Evolutionary conservation across 2,113 vertebrate species (phyloP).

Genomic region (Ceuthmochares aereus): DNA sequence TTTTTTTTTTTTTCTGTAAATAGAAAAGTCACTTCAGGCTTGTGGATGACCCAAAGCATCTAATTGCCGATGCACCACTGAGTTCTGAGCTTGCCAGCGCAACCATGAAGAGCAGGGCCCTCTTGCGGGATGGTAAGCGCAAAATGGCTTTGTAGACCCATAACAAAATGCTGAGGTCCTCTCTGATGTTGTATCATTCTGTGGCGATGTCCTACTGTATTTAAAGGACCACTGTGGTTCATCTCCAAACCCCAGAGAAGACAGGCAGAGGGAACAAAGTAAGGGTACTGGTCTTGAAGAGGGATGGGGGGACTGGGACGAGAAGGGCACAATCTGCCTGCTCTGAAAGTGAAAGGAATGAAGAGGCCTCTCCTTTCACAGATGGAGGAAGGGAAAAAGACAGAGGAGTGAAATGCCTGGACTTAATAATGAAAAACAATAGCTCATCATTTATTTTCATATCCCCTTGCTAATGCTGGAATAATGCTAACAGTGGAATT

Average conservation of each 20-base stretch:
- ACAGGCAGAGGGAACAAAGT: neutral
- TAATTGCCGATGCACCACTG: accelerated
- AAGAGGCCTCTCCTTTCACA: neutral
- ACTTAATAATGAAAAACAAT: slow-evolving; percentile 59
- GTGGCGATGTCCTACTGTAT: neutral
- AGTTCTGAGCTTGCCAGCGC: neutral
- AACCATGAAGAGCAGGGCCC: neutral
- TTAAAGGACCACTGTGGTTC: neutral
- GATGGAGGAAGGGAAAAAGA: neutral
- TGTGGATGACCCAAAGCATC: neutral
- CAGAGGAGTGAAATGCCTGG: slow-evolving; percentile 8
- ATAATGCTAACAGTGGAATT: slow-evolving; percentile 67
- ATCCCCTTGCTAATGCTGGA: slow-evolving; percentile 51
- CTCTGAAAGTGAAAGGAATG: neutral
- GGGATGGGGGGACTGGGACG: neutral
- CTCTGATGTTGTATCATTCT: neutral
- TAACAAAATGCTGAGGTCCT: neutral
- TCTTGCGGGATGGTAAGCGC: neutral
- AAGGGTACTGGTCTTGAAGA: neutral
- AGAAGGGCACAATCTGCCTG: neutral
- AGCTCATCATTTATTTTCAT: slow-evolving; percentile 68
- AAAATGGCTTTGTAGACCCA: neutral
- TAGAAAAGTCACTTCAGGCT: neutral
- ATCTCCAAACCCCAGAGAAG: neutral
- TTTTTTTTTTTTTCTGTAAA: neutral